Base-by-base conservation (phyloP, 2,113 vertebrate genomes). In the Rhinolophus ferrumequinum region DNA sequence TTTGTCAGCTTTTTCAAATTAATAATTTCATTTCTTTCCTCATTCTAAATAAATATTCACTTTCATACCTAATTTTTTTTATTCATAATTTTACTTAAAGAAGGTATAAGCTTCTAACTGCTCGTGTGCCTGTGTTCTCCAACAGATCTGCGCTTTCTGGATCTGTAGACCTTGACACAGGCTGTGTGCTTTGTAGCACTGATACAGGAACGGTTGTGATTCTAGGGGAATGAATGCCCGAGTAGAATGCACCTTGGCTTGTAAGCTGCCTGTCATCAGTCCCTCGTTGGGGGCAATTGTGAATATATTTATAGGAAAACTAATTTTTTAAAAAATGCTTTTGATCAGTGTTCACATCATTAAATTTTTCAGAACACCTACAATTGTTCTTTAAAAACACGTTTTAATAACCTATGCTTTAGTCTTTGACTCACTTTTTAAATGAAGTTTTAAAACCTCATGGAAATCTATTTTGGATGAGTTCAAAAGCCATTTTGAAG, bases 371-470 rank as follows among this genome's bases (percentile, higher is more conserved):
- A 60, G 3, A 77, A 38, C 50, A 52, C 47, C 50, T 26, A 52
- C 90, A 84, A 67, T 38, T 79, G 21, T 41, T 88, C 81, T 94
- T n/a, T 3, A 6, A 88, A 83, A 86, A 72, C 2, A 73, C 14
- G n/a, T 44, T 64, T 70, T n/a, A 67, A 56, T 95, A 77, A 67
- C 13, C 21, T 84, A 28, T 26, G 15, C 19, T 66, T 35, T 94
- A 66, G 66, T 35, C 64, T 56, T 70, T 82, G 15, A 41, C 26
- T 38, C 18, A n/a, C 11, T 73, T 95, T 77, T 95, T 60, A 60
- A 70, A 28, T 79, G 4, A 93, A 30, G 28, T 76, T 82, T 95
- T 94, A 58, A 96, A 83, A 69, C 13, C 13, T 88, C n/a, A 33
- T 18, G 28, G 52, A 93, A 69, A 83, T 87, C 9, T 67, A 75